These are phyloP conservation scores for Conchocele bisecta DNA, from an alignment of 2,888 invertebrate species.

Conservation along the genomic window DNA sequence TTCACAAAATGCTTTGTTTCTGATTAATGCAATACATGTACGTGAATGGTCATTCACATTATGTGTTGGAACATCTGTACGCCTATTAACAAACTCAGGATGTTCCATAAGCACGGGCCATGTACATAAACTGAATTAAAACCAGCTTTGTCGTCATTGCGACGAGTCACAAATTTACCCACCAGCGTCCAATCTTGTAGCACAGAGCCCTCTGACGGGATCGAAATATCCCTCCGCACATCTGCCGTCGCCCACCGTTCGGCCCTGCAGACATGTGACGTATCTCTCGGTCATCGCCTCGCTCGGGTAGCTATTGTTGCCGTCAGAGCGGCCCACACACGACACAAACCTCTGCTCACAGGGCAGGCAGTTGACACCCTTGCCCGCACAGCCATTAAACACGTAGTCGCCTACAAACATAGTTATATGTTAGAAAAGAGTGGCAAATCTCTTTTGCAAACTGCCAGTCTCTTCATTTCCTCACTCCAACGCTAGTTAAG, in stretches of 20 bases:
- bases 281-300: constrained; percentile 57
- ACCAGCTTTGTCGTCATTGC: too few relatives aligned
- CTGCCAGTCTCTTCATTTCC: not conserved
- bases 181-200: constrained; percentile 59
- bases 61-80: too few relatives aligned
- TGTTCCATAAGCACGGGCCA: too few relatives aligned
- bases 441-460: not conserved
- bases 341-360: constrained; percentile 60
- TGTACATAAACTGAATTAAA: too few relatives aligned
- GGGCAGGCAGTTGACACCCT: constrained; percentile 53
- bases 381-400: constrained; percentile 50
- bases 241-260: constrained; percentile 56
- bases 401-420: constrained; percentile 63
- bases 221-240: constrained; percentile 59
- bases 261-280: constrained; percentile 52
- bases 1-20: too few relatives aligned
- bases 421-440: not conserved
- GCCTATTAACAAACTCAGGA: too few relatives aligned
- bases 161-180: too few relatives aligned
- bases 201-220: constrained; percentile 49
- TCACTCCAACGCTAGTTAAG: too few relatives aligned
- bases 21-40: too few relatives aligned
- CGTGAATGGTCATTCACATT: too few relatives aligned
- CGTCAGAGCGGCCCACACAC: constrained; percentile 60
- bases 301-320: constrained; percentile 62